These are phyloP conservation scores for Cephus pulcher DNA, from an alignment of 2,888 invertebrate species.

Conservation along the genomic window DNA sequence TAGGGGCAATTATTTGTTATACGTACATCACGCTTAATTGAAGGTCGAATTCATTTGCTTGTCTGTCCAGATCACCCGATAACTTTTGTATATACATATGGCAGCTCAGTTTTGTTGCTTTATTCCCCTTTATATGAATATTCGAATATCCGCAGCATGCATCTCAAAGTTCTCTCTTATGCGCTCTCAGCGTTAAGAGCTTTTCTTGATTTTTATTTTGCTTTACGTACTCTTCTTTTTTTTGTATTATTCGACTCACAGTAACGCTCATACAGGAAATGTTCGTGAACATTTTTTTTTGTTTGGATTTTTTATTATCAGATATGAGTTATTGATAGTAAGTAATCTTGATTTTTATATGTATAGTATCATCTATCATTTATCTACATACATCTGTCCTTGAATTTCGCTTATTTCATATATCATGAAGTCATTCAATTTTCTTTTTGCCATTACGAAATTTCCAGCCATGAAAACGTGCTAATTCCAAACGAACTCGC, in stretches of 20 bases:
- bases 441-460: not conserved
- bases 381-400: not conserved
- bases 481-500: not conserved
- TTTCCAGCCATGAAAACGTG: not conserved
- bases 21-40: not conserved
- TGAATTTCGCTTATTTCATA: not conserved
- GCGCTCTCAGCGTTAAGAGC: slow-evolving; percentile 38
- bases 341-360: no score
- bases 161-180: slow-evolving; percentile 45
- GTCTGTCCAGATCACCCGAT: slow-evolving; percentile 30
- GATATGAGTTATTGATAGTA: not conserved
- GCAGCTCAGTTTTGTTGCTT: slow-evolving; percentile 33
- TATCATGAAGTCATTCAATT: not conserved
- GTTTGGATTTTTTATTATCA: not conserved
- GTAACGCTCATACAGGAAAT: slow-evolving; percentile 33
- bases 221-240: slow-evolving; percentile 24
- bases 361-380: not conserved
- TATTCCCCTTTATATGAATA: slow-evolving; percentile 46
- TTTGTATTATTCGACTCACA: slow-evolving; percentile 12
- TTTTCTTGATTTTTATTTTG: slow-evolving; percentile 27
- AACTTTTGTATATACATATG: slow-evolving; percentile 26
- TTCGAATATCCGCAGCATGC: slow-evolving; percentile 48
- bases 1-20: not conserved
- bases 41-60: not conserved
- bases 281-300: not conserved